Conservation (phyloP, 2,113 vertebrate genomes). For the Heloderma charlesbogerti region DNA sequence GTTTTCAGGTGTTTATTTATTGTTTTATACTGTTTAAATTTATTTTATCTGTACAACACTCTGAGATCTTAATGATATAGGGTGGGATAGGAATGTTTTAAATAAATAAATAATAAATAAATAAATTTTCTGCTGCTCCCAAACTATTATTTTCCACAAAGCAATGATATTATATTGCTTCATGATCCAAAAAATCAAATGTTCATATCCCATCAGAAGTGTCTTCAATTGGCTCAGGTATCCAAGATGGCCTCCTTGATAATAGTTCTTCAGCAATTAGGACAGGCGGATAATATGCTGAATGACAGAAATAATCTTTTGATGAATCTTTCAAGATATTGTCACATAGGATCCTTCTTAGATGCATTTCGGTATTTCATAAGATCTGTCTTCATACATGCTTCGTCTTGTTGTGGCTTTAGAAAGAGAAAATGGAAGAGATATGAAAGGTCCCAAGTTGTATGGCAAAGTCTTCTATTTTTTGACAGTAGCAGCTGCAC, state of each 20-base stretch:
- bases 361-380: not conserved
- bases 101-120: too few relatives aligned
- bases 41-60: too few relatives aligned
- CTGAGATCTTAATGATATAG: too few relatives aligned
- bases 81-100: too few relatives aligned
- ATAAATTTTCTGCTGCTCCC: not conserved
- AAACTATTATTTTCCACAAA: not conserved
- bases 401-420: not conserved
- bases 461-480: not conserved
- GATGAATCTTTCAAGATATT: not conserved
- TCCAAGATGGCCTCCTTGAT: not conserved
- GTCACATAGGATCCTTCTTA: not conserved
- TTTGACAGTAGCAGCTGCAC: slow-evolving; percentile 8
- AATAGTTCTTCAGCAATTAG: not conserved
- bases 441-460: not conserved
- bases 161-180: not conserved
- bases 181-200: not conserved
- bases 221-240: not conserved
- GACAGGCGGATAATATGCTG: not conserved
- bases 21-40: too few relatives aligned
- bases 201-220: too few relatives aligned
- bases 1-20: too few relatives aligned
- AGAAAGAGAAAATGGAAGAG: not conserved
- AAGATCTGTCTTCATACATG: not conserved
- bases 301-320: not conserved